A percentile compares a stretch with the other conserved stretches of the same genome.
These are phyloP conservation scores for Mizuhopecten yessoensis DNA, from an alignment of 1,140 invertebrate species.

Conservation along the genomic window DNA sequence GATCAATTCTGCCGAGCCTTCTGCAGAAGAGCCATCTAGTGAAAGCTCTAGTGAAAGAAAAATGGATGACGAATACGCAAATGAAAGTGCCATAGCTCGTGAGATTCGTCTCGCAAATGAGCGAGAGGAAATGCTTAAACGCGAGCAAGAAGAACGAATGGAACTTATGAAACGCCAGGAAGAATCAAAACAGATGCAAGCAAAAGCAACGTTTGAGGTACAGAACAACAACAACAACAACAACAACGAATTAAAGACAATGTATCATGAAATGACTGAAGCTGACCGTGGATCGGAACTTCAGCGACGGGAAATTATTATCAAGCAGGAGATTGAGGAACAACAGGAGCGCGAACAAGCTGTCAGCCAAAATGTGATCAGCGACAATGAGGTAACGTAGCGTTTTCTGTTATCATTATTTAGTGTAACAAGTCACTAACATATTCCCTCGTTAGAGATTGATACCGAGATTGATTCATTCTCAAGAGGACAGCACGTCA, in stretches of 20 bases:
- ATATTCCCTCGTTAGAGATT: too few species aligned
- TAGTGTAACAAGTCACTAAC: too few species aligned
- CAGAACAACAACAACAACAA: conserved; percentile 65
- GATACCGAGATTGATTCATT: too few species aligned
- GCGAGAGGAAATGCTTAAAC: conserved; percentile 82
- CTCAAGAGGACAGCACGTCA: too few species aligned
- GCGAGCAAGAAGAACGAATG: conserved; percentile 74
- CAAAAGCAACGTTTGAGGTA: conserved; percentile 61
- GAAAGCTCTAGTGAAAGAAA: conserved; percentile 46
- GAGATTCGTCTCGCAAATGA: conserved; percentile 86
- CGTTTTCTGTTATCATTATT: too few species aligned
- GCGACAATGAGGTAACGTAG: not conserved
- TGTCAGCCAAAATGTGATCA: conserved; percentile 22
- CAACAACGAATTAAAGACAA: conserved; percentile 71
- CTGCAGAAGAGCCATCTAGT: conserved; percentile 43
- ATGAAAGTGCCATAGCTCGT: conserved; percentile 86
- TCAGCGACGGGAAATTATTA: conserved; percentile 65
- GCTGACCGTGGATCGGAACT: conserved; percentile 78
- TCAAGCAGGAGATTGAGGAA: conserved; percentile 60
- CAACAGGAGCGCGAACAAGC: conserved; percentile 60
- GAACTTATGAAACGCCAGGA: conserved; percentile 66
- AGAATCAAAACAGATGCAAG: conserved; percentile 55
- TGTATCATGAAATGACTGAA: conserved; percentile 80
- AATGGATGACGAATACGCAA: conserved; percentile 66
- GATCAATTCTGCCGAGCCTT: conserved; percentile 42